Evolutionary conservation across 2,888 invertebrate species (phyloP), one percentile per base, ranked within the genome.

Genomic region (Phanerotoma sp.): DNA sequence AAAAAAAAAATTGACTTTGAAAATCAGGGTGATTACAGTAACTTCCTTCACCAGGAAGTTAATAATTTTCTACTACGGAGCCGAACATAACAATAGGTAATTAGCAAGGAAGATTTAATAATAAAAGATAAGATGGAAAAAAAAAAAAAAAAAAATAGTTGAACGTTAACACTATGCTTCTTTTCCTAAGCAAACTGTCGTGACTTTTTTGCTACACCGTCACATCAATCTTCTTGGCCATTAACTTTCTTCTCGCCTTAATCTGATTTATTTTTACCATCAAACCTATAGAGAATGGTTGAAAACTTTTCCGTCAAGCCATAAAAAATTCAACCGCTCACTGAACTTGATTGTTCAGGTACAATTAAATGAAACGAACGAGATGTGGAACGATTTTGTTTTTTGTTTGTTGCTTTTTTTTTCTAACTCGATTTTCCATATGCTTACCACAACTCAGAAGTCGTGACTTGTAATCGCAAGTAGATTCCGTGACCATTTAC

Each of bases 401-500:
- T 9, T n/a, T n/a, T n/a, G n/a, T n/a, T n/a, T n/a, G n/a, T n/a
- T n/a, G n/a, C n/a, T n/a, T n/a, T 38, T 20, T 18, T 20, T 38
- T 16, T 18, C 5, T 18, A 38, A 18, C 38, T 38, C 18, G 11
- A 38, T 38, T 16, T 16, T 38, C 18, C 38, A 18, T 18, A 25
- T 9, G 9, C 18, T 38, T 38, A 18, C 20, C 16, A 35, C 20
- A 38, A 20, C 20, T 38, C 18, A 38, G 18, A 20, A 16, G 20
- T 38, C 38, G 38, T 38, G 38, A 38, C 20, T 38, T 20, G 20
- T 20, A 38, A 38, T 38, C 38, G 16, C 18, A 38, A 38, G 20
- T 38, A 38, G 20, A 9, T 38, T 38, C 20, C 38, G 20, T 38
- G 38, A 38, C 20, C 18, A 38, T 38, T 38, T 38, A 38, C 38